Percentiles rank a stretch among this genome's conserved stretches.
These are phyloP conservation scores for Camptogramma bilineatum DNA, from an alignment of 2,888 invertebrate genomes.

Conservation along the genomic window DNA sequence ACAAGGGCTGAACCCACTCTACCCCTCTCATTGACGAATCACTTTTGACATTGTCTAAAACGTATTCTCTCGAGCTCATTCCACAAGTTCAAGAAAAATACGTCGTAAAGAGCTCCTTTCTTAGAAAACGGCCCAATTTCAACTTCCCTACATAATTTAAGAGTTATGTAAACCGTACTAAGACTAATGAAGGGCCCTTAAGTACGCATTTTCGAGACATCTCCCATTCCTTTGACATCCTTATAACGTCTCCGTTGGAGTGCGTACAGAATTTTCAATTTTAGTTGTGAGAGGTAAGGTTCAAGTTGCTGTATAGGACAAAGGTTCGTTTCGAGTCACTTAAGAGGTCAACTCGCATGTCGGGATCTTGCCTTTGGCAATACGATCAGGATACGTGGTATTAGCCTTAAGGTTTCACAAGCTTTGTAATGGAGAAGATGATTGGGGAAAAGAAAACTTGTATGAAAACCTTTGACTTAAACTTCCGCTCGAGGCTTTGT, in stretches of 20 bases:
- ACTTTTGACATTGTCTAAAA: not conserved
- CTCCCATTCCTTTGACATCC: conserved; percentile 18
- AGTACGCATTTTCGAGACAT: conserved; percentile 26
- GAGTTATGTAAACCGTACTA: conserved; percentile 19
- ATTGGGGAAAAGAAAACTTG: not conserved
- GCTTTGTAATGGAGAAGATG: conserved; percentile 7
- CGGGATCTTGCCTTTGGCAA: conserved; percentile 20
- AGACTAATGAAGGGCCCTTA: conserved; percentile 17
- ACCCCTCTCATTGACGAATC: not conserved
- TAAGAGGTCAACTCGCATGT: conserved; percentile 18
- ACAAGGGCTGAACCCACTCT: no score
- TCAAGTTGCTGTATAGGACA: not conserved
- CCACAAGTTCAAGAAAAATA: conserved; percentile 1
- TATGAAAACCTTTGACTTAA: not conserved
- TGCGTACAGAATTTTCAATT: conserved; percentile 8
- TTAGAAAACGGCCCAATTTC: conserved; percentile 4
- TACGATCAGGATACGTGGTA: conserved; percentile 16
- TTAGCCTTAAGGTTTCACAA: conserved; percentile 6
- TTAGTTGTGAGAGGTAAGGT: not conserved
- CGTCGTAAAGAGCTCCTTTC: not conserved
- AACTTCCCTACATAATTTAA: conserved; percentile 22
- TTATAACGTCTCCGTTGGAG: conserved; percentile 4
- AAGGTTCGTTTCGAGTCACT: conserved; percentile 14
- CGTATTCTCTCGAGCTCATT: not conserved
- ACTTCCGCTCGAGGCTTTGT: not conserved